These are phyloP conservation scores for Elmis aenea DNA, from an alignment of 2,888 invertebrate genomes.

Conservation along the genomic window DNA sequence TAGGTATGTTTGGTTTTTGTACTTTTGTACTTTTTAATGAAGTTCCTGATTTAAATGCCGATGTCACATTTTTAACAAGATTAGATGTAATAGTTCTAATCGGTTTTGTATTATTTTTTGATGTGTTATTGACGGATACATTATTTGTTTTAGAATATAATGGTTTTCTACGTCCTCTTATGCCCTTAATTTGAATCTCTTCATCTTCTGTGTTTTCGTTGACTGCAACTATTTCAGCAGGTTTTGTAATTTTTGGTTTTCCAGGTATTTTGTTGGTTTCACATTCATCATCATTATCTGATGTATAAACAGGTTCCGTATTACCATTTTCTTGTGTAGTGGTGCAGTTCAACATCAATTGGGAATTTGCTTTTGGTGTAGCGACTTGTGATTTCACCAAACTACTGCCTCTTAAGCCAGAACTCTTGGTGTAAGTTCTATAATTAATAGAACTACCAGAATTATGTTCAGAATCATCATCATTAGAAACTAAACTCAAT, in stretches of 20 bases:
- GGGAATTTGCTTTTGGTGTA: neutral
- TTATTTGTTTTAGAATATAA: conserved; percentile 50
- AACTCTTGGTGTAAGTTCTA: conserved; percentile 55
- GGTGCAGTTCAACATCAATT: neutral
- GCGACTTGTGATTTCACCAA: neutral
- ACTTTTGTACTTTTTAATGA: conserved; percentile 17
- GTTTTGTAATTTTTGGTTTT: conserved; percentile 59
- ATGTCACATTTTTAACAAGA: conserved; percentile 40
- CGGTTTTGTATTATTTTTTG: conserved; percentile 29
- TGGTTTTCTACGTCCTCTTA: conserved; percentile 62
- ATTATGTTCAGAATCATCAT: conserved; percentile 64
- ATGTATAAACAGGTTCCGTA: neutral
- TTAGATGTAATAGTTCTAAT: conserved; percentile 38
- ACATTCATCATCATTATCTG: conserved; percentile 48
- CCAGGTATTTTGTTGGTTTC: conserved; percentile 28
- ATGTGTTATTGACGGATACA: conserved; percentile 15
- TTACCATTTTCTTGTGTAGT: conserved; percentile 3
- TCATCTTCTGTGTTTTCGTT: conserved; percentile 23
- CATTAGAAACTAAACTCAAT: conserved; percentile 66
- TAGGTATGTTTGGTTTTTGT: conserved; percentile 9
- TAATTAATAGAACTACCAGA: conserved; percentile 55
- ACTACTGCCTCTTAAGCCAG: conserved; percentile 46
- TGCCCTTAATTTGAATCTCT: conserved; percentile 33
- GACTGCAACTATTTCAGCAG: conserved; percentile 44
- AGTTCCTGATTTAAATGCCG: conserved; percentile 25